Percentiles rank a stretch among this genome's conserved stretches.
Evolutionary conservation across 2,888 invertebrate genomes (phyloP).

Genomic region (Melieria omissa): DNA sequence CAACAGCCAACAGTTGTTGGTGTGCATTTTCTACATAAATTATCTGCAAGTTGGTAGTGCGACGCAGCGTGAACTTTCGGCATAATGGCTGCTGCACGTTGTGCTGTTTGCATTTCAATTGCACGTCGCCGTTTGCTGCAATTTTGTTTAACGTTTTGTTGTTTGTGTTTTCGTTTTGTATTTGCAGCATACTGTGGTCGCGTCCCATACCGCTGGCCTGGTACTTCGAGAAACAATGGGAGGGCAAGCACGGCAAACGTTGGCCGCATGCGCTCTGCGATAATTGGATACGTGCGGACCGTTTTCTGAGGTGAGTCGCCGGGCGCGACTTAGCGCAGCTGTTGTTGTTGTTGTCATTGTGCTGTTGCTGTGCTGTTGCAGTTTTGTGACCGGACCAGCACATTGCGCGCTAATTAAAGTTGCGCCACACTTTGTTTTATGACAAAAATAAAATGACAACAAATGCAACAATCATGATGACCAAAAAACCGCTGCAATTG

Average conservation of each 20-base stretch:
- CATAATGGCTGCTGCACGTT: too few relatives aligned
- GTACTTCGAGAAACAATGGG: constrained; percentile 94
- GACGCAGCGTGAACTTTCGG: too few relatives aligned
- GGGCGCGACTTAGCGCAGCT: constrained; percentile 6
- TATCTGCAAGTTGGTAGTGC: background rate
- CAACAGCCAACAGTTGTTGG: too few relatives aligned
- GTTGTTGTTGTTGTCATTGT: constrained; percentile 2
- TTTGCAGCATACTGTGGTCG: constrained; percentile 81
- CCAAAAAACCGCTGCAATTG: background rate
- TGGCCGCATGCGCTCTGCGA: constrained; percentile 90
- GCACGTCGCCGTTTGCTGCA: background rate
- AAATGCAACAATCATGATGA: background rate
- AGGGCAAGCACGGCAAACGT: constrained; percentile 77
- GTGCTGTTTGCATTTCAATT: background rate
- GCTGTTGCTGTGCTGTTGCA: background rate
- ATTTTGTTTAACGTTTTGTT: background rate
- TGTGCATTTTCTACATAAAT: background rate
- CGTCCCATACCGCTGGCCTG: constrained; percentile 91
- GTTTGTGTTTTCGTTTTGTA: background rate
- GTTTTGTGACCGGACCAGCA: background rate
- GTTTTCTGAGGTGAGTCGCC: constrained; percentile 71
- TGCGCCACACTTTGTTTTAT: constrained; percentile 2
- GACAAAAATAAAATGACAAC: too few relatives aligned
- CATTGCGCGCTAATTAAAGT: constrained; percentile 31
- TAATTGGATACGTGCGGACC: constrained; percentile 88